phyloP scores from a whole-genome alignment of 1,140 invertebrate genomes.

The Philaenus spumarius region DNA sequence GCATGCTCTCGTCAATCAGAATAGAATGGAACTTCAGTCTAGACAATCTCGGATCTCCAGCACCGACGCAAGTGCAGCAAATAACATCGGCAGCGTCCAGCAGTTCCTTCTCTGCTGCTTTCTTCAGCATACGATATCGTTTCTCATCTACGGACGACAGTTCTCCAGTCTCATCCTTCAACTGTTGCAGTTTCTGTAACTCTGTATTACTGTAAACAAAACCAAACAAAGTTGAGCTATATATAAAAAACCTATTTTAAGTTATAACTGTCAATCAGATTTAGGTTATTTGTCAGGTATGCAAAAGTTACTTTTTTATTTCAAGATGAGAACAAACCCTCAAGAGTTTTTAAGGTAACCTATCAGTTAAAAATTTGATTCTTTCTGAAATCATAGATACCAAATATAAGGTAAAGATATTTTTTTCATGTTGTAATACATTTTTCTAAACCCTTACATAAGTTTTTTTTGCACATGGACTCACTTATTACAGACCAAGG shows the following conservation, averaged over 20 bases:
- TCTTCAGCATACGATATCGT: slow-evolving; percentile 85
- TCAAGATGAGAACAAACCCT: no score
- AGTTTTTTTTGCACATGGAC: no score
- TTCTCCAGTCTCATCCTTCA: slow-evolving; percentile 97
- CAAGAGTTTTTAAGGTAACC: no score
- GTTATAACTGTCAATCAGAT: no score
- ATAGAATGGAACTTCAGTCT: slow-evolving; percentile 95
- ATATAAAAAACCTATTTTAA: no score
- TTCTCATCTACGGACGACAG: slow-evolving; percentile 91
- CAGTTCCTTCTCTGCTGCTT: slow-evolving; percentile 85
- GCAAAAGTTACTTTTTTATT: slow-evolving; percentile 10
- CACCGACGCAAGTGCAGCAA: slow-evolving; percentile 98
- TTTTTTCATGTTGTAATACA: no score
- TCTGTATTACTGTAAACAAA: slow-evolving; percentile 64
- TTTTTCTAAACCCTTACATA: no score
- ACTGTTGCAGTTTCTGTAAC: slow-evolving; percentile 89
- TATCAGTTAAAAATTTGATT: no score
- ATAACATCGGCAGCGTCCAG: slow-evolving; percentile 97
- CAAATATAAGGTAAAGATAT: no score
- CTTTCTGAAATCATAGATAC: no score
- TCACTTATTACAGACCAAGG: no score
- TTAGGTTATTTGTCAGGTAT: background rate
- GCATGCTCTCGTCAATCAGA: slow-evolving; percentile 94
- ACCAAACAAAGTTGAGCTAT: slow-evolving; percentile 1
- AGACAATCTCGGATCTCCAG: slow-evolving; percentile 88